Evolutionary conservation across 2,888 invertebrate genomes (phyloP).

Genomic region (Erynnis tages): DNA sequence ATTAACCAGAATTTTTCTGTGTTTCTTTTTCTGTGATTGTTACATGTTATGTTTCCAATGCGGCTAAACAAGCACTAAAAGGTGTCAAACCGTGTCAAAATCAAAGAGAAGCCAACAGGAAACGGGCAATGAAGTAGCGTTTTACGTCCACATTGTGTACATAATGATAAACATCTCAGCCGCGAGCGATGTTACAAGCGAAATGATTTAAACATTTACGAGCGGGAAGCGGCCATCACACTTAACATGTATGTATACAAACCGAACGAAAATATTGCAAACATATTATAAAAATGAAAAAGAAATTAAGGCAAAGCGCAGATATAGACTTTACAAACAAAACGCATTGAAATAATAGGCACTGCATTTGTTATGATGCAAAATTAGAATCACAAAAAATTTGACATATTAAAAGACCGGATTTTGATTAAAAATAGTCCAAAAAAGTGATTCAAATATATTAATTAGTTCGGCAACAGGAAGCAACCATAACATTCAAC

Average conservation of each 20-base stretch:
- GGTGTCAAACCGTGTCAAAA: not conserved
- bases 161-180: constrained; percentile 1
- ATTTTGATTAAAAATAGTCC: too few species aligned
- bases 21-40: too few species aligned
- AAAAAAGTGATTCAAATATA: too few species aligned
- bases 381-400: too few species aligned
- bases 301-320: too few species aligned
- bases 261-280: not conserved
- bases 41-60: not conserved
- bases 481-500: not conserved
- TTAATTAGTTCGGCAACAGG: constrained; percentile 4
- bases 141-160: constrained; percentile 3
- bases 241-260: not conserved
- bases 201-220: not conserved
- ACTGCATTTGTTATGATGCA: too few species aligned
- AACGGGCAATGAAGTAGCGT: constrained; percentile 3
- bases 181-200: not conserved
- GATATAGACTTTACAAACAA: too few species aligned
- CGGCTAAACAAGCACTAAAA: not conserved
- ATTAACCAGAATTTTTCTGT: too few species aligned
- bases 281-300: not conserved
- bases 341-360: too few species aligned
- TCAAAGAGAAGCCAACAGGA: not conserved
- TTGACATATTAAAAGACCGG: too few species aligned
- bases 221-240: constrained; percentile 2